A percentile compares a stretch with the other conserved stretches of the same genome.
These are phyloP conservation scores for Pedicia rivosa DNA, from an alignment of 2,888 invertebrate genomes.

Conservation along the genomic window DNA sequence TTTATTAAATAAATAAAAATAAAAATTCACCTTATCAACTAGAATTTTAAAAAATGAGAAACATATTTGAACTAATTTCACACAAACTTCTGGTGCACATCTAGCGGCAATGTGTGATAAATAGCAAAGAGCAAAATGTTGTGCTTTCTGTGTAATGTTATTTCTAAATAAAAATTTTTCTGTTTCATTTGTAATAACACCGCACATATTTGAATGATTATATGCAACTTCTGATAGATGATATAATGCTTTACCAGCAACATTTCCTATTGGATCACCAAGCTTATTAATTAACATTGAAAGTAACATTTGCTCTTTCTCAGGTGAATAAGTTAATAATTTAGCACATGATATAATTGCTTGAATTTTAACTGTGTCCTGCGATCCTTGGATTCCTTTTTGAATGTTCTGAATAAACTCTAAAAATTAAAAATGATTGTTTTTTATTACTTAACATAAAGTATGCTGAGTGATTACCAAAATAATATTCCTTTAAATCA, in stretches of 20 bases:
- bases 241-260: slow-evolving; percentile 78
- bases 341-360: slow-evolving; percentile 23
- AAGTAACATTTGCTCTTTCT: slow-evolving; percentile 41
- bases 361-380: slow-evolving; percentile 25
- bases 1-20: too few relatives aligned
- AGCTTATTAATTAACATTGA: slow-evolving; percentile 81
- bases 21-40: too few relatives aligned
- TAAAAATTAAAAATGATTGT: too few relatives aligned
- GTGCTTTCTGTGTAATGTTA: slow-evolving; percentile 71
- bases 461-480: slow-evolving; percentile 30
- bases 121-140: slow-evolving; percentile 88
- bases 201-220: slow-evolving; percentile 85
- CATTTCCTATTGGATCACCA: slow-evolving; percentile 69
- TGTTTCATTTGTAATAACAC: slow-evolving; percentile 69
- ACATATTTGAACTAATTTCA: slow-evolving; percentile 76
- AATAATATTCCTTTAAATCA: slow-evolving; percentile 64
- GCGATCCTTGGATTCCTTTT: slow-evolving; percentile 25
- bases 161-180: slow-evolving; percentile 80
- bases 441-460: too few relatives aligned
- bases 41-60: slow-evolving; percentile 91
- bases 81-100: slow-evolving; percentile 62
- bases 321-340: slow-evolving; percentile 24
- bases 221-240: slow-evolving; percentile 66
- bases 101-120: slow-evolving; percentile 65
- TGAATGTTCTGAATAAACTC: slow-evolving; percentile 28